phyloP scores from a whole-genome alignment of 2,797 vertebrate species.

The Antennarius maculatus region DNA sequence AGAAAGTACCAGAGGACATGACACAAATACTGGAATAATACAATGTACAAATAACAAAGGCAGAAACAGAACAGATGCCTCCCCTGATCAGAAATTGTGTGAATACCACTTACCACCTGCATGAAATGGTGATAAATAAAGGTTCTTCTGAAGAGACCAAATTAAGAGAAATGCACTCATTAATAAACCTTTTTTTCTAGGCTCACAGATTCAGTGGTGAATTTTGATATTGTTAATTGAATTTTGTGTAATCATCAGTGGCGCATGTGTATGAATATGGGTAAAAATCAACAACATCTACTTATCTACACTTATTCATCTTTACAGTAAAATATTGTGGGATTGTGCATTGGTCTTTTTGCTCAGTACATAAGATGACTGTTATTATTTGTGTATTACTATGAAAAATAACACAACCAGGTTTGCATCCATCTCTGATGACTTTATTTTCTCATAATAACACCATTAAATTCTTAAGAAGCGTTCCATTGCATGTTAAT shows the following conservation, averaged over 20 bases:
- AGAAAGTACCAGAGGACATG: not conserved
- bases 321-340: not conserved
- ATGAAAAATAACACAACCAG: not conserved
- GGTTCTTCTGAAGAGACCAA: no score
- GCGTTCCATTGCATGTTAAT: constrained; percentile 8
- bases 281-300: not conserved
- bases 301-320: constrained; percentile 19
- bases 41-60: not conserved
- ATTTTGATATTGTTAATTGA: no score
- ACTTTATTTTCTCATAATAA: constrained; percentile 15
- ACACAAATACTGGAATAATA: not conserved
- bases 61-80: not conserved
- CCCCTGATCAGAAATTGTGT: not conserved
- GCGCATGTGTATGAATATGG: no score
- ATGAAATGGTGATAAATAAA: not conserved
- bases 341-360: not conserved
- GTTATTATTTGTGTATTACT: not conserved
- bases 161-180: no score
- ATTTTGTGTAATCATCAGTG: no score
- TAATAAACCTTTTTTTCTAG: no score
- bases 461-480: constrained; percentile 6
- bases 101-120: no score
- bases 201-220: no score
- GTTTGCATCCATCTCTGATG: not conserved
- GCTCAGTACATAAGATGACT: not conserved